phyloP scores from a whole-genome alignment of 2,888 invertebrate genomes.

The Drosophila paranaensis region DNA sequence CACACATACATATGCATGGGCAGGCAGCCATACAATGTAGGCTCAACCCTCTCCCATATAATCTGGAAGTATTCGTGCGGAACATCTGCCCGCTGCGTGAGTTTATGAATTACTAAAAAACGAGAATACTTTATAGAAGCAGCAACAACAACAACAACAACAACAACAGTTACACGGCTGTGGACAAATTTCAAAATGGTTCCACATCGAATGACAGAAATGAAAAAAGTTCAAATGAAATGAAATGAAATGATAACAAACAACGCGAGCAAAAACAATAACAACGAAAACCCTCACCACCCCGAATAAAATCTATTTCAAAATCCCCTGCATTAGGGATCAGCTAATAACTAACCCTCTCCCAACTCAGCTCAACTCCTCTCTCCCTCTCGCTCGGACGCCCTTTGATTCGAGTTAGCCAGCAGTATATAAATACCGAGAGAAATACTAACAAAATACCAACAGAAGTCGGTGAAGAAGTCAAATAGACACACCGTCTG shows the following conservation, averaged over 20 bases:
- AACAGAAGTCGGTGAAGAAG: not conserved
- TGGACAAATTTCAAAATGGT: constrained; percentile 69
- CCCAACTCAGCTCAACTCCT: not conserved
- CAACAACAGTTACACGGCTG: constrained; percentile 27
- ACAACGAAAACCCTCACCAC: constrained; percentile 27
- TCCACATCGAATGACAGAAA: constrained; percentile 48
- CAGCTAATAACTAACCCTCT: constrained; percentile 69
- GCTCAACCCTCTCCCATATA: constrained; percentile 45
- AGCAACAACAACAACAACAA: constrained; percentile 24
- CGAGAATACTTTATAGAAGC: constrained; percentile 16
- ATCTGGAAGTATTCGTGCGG: constrained; percentile 43
- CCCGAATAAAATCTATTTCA: constrained; percentile 13
- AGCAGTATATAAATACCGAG: constrained; percentile 20
- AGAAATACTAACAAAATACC: constrained; percentile 17
- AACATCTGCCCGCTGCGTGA: constrained; percentile 62
- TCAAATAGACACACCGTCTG: constrained; percentile 59
- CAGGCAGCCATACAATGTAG: constrained; percentile 1
- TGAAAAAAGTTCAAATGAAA: constrained; percentile 43
- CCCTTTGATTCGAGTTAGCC: constrained; percentile 28
- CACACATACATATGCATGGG: constrained; percentile 1
- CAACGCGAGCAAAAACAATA: constrained; percentile 37
- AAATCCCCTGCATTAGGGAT: constrained; percentile 35
- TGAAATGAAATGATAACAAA: constrained; percentile 70
- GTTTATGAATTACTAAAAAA: constrained; percentile 63
- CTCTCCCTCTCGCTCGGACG: not conserved